These are phyloP conservation scores for Actenoides hombroni DNA, from an alignment of 2,113 vertebrate genomes.

Conservation along the genomic window DNA sequence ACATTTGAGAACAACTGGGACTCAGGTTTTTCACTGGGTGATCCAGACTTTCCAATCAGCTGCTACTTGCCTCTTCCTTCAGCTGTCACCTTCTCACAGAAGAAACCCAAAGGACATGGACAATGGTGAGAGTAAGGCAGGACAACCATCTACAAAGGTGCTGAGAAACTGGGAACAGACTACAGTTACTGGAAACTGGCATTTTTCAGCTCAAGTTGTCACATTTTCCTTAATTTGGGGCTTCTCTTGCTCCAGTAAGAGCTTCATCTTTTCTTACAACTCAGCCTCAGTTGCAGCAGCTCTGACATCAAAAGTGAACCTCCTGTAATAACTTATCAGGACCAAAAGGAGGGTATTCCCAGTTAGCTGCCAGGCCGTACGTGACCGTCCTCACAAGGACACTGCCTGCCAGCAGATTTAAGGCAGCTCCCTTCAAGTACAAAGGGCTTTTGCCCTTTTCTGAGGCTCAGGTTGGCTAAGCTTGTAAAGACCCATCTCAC, in stretches of 20 bases:
- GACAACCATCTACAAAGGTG: background rate
- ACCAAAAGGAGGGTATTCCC: background rate
- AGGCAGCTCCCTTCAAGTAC: background rate
- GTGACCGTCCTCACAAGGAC: background rate
- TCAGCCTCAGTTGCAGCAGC: background rate
- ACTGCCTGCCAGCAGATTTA: background rate
- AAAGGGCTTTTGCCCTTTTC: background rate
- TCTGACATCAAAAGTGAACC: background rate
- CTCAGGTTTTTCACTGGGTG: background rate
- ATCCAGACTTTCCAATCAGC: background rate
- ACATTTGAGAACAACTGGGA: background rate
- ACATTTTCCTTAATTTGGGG: background rate
- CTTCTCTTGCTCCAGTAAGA: background rate
- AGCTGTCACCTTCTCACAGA: background rate
- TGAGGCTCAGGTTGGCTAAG: background rate
- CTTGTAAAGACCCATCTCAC: background rate
- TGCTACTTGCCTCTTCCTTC: background rate
- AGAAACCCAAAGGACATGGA: background rate
- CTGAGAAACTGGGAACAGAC: background rate
- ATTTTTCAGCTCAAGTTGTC: background rate
- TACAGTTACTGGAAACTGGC: background rate
- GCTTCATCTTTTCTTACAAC: background rate
- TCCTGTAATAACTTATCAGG: background rate
- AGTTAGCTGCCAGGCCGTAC: rapidly evolving
- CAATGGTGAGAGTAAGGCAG: background rate